Conservation (phyloP, 2,888 invertebrate species). For the Isoperla grammatica region DNA sequence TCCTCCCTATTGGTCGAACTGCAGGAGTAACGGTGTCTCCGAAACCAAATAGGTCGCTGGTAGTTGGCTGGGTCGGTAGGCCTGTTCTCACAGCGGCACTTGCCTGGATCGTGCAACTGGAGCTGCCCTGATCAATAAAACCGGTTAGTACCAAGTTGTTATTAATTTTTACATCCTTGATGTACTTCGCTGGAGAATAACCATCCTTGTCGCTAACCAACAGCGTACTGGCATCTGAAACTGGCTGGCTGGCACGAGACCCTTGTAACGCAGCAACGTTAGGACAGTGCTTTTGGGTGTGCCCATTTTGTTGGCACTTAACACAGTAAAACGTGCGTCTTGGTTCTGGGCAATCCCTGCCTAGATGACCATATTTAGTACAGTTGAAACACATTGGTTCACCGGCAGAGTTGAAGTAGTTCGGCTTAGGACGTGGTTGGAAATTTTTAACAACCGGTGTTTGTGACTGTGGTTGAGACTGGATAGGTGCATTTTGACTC, state of each 20-base stretch:
- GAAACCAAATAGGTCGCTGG: neutral
- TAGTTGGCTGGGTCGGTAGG: neutral
- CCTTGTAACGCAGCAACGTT: too few species aligned
- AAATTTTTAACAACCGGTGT: too few species aligned
- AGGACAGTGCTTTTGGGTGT: neutral
- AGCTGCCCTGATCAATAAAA: neutral
- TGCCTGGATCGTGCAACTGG: conserved; percentile 2
- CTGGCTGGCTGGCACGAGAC: too few species aligned
- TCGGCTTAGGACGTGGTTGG: too few species aligned
- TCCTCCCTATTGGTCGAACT: neutral
- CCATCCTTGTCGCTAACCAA: neutral
- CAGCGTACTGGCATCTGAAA: neutral
- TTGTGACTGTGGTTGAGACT: too few species aligned
- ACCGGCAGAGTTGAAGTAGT: too few species aligned
- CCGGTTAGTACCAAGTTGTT: neutral
- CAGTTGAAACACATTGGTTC: conserved; percentile 1
- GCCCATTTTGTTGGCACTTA: conserved; percentile 1
- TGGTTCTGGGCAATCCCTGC: neutral
- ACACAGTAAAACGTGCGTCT: neutral
- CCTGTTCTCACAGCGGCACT: too few species aligned
- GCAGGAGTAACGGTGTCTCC: neutral
- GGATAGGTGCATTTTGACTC: too few species aligned
- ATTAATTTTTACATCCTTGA: neutral
- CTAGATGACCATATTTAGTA: neutral
- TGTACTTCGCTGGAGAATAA: neutral